Percentiles rank a stretch among this genome's conserved stretches.
phyloP scores from a whole-genome alignment of 2,888 invertebrate genomes.

The Shargacucullia verbasci region DNA sequence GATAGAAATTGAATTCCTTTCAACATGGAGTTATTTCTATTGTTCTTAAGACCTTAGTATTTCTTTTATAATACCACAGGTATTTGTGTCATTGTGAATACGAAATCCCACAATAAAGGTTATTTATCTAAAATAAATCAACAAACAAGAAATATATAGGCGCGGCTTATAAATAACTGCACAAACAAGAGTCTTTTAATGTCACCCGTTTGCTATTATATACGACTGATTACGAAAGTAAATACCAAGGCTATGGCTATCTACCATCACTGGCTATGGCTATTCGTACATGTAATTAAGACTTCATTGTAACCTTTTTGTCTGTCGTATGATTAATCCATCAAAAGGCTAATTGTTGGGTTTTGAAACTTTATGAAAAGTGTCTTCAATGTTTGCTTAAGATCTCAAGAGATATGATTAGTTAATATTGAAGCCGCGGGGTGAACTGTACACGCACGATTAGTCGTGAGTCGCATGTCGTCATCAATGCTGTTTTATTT shows the following conservation, averaged over 20 bases:
- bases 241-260: constrained; percentile 36
- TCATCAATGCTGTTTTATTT: constrained; percentile 28
- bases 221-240: constrained; percentile 22
- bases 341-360: constrained; percentile 34
- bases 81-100: neutral
- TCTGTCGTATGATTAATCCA: constrained; percentile 31
- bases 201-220: constrained; percentile 38
- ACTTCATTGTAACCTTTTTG: constrained; percentile 21
- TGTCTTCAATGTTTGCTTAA: constrained; percentile 27
- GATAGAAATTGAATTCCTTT: constrained; percentile 2
- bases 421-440: constrained; percentile 25
- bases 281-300: constrained; percentile 42
- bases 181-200: constrained; percentile 27
- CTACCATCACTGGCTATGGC: constrained; percentile 17
- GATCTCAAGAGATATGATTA: neutral
- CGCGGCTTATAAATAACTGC: constrained; percentile 22
- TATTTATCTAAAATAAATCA: constrained; percentile 40
- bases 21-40: constrained; percentile 26
- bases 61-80: constrained; percentile 1
- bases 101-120: constrained; percentile 24
- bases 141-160: constrained; percentile 29
- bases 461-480: constrained; percentile 42
- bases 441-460: constrained; percentile 24
- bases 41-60: neutral
- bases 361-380: constrained; percentile 33